Conservation (phyloP, 2,113 vertebrate species). For the Sylvilagus bachmani region DNA sequence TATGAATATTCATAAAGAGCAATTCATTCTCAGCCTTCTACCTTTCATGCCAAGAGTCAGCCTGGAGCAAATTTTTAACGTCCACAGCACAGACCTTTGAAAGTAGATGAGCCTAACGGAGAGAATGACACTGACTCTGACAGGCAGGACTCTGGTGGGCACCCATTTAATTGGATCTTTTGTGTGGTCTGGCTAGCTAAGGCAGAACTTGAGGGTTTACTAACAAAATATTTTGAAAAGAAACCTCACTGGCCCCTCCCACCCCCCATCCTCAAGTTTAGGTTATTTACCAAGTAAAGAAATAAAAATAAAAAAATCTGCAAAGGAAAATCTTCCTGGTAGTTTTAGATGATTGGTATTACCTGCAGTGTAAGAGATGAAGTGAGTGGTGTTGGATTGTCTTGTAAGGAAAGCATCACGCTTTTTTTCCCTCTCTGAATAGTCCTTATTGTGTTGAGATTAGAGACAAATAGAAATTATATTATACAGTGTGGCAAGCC, state of each 20-base stretch:
- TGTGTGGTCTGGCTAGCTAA: constrained; percentile 81
- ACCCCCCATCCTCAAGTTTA: constrained; percentile 57
- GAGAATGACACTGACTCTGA: constrained; percentile 77
- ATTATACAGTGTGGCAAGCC: constrained; percentile 58
- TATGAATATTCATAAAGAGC: constrained; percentile 75
- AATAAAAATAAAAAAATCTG: constrained; percentile 68
- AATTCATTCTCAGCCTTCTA: constrained; percentile 65
- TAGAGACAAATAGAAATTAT: constrained; percentile 71
- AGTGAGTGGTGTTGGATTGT: constrained; percentile 53
- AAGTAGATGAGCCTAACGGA: constrained; percentile 79
- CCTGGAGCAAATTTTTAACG: constrained; percentile 83
- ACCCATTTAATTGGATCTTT: constrained; percentile 85
- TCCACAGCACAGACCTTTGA: constrained; percentile 82
- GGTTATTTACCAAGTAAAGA: constrained; percentile 69
- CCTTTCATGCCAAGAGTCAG: constrained; percentile 82
- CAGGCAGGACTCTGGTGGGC: constrained; percentile 78
- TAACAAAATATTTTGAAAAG: constrained; percentile 81
- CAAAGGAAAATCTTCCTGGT: constrained; percentile 52
- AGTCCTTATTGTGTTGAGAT: constrained; percentile 72
- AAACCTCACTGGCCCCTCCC: constrained; percentile 21
- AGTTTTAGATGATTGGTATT: constrained; percentile 54
- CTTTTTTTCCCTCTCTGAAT: constrained; percentile 69
- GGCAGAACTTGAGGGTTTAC: constrained; percentile 79
- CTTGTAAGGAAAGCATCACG: constrained; percentile 56
- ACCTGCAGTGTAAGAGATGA: constrained; percentile 31